A percentile compares a stretch with the other conserved stretches of the same genome.
Conservation (phyloP, 2,888 invertebrate species). For the Monoplex corrugatus region DNA sequence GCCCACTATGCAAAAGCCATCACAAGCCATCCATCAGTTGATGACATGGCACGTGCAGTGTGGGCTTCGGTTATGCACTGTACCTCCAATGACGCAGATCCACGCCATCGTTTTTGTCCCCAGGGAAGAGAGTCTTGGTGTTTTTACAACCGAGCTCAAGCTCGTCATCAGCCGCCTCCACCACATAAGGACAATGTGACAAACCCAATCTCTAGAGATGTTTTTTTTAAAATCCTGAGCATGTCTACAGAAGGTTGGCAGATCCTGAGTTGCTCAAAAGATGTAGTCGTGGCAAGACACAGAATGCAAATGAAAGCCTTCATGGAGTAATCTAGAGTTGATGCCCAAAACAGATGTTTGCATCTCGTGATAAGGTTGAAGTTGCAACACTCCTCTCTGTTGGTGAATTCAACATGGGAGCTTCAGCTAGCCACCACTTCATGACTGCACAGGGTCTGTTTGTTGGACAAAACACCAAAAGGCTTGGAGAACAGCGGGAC, state of each 20-base stretch:
- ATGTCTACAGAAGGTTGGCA: not conserved
- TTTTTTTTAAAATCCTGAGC: not conserved
- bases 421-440: not conserved
- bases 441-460: slow-evolving; percentile 12
- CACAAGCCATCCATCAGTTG: not conserved
- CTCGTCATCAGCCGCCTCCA: not conserved
- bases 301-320: slow-evolving; percentile 40
- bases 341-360: slow-evolving; percentile 44
- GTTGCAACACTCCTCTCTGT: slow-evolving; percentile 37
- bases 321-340: not conserved
- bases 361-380: slow-evolving; percentile 8
- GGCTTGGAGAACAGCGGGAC: not conserved
- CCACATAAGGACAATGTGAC: not conserved
- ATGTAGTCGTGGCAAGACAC: slow-evolving; percentile 31
- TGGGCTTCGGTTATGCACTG: not conserved
- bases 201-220: not conserved
- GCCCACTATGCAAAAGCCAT: not conserved
- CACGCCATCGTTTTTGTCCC: not conserved
- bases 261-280: slow-evolving; percentile 31
- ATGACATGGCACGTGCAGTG: slow-evolving; percentile 9
- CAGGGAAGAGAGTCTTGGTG: not conserved
- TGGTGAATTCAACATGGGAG: slow-evolving; percentile 44
- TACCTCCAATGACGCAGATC: not conserved
- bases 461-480: not conserved
- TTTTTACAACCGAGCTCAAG: not conserved